phyloP scores from a whole-genome alignment of 2,113 vertebrate genomes.

The Chaenocephalus aceratus region DNA sequence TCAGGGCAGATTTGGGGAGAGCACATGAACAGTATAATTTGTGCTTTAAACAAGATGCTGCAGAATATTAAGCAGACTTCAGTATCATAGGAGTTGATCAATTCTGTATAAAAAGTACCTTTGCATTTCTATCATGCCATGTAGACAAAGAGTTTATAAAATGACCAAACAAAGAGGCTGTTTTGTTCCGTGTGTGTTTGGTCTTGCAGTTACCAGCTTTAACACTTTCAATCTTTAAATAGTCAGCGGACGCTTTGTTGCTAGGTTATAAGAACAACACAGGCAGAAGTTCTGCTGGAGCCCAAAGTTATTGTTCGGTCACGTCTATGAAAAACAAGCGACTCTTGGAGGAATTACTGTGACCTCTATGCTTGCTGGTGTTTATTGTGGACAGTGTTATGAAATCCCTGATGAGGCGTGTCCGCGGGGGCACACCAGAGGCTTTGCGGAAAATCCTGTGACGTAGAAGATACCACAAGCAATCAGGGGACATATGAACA shows the following conservation, averaged over 20 bases:
- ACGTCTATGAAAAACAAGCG: background rate
- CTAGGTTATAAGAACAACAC: slow-evolving; percentile 58
- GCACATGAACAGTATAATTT: slow-evolving; percentile 31
- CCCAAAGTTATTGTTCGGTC: slow-evolving; percentile 27
- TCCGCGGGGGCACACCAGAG: background rate
- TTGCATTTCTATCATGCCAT: background rate
- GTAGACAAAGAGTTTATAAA: slow-evolving; percentile 19
- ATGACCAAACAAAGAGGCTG: slow-evolving; percentile 29
- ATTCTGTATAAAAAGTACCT: background rate
- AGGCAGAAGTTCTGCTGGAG: slow-evolving; percentile 34
- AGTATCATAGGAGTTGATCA: slow-evolving; percentile 13
- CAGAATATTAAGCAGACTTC: slow-evolving; percentile 3
- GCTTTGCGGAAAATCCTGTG: slow-evolving; percentile 60
- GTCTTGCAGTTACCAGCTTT: slow-evolving; percentile 38
- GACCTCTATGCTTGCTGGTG: background rate
- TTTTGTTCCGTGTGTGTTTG: slow-evolving; percentile 8
- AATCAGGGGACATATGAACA: slow-evolving; percentile 49
- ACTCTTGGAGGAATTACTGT: background rate
- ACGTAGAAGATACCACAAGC: slow-evolving; percentile 52
- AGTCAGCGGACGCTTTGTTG: slow-evolving; percentile 60
- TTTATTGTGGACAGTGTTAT: background rate
- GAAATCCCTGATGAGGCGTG: slow-evolving; percentile 12
- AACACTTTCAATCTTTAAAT: slow-evolving; percentile 69
- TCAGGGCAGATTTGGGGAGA: slow-evolving; percentile 50
- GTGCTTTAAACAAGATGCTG: slow-evolving; percentile 7